These are phyloP conservation scores for Rhadina sibilatrix DNA, from an alignment of 2,113 vertebrate species.

Conservation along the genomic window DNA sequence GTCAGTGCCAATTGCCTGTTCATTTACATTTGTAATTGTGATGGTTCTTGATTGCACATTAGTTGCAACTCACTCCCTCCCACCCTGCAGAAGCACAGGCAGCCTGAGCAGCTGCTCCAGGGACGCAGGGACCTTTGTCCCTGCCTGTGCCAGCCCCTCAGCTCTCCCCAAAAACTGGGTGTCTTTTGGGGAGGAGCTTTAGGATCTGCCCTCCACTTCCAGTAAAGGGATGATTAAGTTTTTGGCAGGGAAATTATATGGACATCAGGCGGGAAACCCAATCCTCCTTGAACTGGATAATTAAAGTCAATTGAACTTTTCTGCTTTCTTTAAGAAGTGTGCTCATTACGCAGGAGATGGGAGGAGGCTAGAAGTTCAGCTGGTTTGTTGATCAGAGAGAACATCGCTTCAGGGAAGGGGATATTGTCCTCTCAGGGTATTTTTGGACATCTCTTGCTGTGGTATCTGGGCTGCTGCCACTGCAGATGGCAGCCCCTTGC, in stretches of 20 bases:
- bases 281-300: conserved; percentile 86
- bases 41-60: conserved; percentile 78
- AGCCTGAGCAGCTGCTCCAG: not conserved
- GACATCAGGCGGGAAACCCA: conserved; percentile 84
- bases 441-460: not conserved
- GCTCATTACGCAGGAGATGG: conserved; percentile 81
- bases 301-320: conserved; percentile 92
- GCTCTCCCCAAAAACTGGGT: not conserved
- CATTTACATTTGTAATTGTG: conserved; percentile 80
- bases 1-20: conserved; percentile 78
- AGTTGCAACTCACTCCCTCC: conserved; percentile 67
- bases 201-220: conserved; percentile 11
- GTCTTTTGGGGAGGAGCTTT: conserved; percentile 4
- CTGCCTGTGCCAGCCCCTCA: not conserved
- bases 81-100: not conserved
- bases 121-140: conserved; percentile 23
- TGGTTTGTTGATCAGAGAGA: not conserved
- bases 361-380: not conserved
- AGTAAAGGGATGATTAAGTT: conserved; percentile 79
- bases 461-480: not conserved
- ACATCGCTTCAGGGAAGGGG: not conserved
- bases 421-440: not conserved
- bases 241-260: conserved; percentile 82
- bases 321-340: conserved; percentile 87
- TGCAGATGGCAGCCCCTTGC: conserved; percentile 6